Evolutionary conservation across 1,140 invertebrate species (phyloP).

Genomic region (Drosophila melanogaster): DNA sequence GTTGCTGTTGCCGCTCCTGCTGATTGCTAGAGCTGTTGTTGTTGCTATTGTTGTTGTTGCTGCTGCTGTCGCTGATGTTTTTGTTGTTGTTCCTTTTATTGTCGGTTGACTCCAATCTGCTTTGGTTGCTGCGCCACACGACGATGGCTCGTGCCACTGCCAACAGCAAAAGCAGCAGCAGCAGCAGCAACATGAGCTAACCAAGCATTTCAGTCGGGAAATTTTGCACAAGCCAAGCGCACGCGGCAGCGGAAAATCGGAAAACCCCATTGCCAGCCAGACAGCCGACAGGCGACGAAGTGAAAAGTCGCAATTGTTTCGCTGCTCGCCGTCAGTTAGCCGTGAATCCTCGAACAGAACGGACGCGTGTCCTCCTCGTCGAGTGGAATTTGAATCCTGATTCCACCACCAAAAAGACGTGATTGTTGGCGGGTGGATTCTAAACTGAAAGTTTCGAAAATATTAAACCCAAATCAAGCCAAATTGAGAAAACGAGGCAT

Average conservation of each 20-base stretch:
- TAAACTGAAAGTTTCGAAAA: background rate
- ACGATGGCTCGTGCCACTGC: conserved; percentile 65
- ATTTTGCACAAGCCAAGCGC: conserved; percentile 69
- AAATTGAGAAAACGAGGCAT: background rate
- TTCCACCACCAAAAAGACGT: conserved; percentile 56
- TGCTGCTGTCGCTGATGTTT: conserved; percentile 53
- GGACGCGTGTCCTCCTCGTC: conserved; percentile 25
- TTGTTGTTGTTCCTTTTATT: conserved; percentile 79
- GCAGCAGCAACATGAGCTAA: conserved; percentile 41
- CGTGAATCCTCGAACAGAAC: conserved; percentile 58
- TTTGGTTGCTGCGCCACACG: conserved; percentile 82
- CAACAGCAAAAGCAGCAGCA: conserved; percentile 34
- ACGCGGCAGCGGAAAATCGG: conserved; percentile 57
- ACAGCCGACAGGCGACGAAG: conserved; percentile 37
- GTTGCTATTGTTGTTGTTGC: conserved; percentile 42
- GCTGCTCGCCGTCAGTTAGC: conserved; percentile 60
- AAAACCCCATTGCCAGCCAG: conserved; percentile 22
- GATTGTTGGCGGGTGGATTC: conserved; percentile 21
- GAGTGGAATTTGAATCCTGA: background rate
- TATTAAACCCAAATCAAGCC: no score
- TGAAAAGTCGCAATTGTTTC: conserved; percentile 64
- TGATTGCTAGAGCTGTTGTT: conserved; percentile 36
- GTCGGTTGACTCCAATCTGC: conserved; percentile 83
- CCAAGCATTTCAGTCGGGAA: conserved; percentile 74
- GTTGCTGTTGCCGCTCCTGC: conserved; percentile 45